These are phyloP conservation scores for Urocynchramus pylzowi DNA, from an alignment of 2,113 vertebrate species.

Conservation along the genomic window DNA sequence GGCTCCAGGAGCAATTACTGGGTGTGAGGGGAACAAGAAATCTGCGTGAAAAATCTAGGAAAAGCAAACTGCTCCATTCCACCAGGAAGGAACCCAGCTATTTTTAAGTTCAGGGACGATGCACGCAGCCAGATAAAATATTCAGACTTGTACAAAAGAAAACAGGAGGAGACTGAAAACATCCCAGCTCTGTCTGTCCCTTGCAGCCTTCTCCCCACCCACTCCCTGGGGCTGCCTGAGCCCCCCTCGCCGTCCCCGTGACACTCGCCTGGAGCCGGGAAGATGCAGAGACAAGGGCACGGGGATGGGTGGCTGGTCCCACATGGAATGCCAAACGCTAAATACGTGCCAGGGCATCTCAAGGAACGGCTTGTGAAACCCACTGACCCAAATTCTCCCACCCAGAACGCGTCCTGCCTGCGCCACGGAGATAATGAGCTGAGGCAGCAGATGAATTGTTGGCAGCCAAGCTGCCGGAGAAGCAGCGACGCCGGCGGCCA, in stretches of 20 bases:
- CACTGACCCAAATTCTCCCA: not conserved
- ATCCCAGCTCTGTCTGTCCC: not conserved
- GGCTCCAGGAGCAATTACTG: not conserved
- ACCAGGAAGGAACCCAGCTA: not conserved
- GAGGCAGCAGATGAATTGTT: not conserved
- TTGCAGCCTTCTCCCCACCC: not conserved
- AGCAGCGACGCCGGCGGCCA: not conserved
- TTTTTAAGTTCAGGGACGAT: slow-evolving; percentile 29
- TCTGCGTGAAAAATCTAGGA: not conserved
- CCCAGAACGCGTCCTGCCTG: not conserved
- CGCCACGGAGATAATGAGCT: not conserved
- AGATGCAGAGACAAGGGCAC: rapidly evolving
- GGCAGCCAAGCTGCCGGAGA: not conserved
- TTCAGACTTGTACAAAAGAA: slow-evolving; percentile 3
- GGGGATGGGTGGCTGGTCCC: not conserved
- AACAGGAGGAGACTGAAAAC: not conserved
- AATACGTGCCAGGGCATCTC: not conserved
- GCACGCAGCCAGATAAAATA: slow-evolving; percentile 16
- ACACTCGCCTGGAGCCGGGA: not conserved
- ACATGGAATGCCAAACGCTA: not conserved
- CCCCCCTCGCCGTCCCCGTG: rapidly evolving
- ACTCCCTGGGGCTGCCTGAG: not conserved
- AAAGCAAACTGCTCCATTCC: slow-evolving; percentile 4
- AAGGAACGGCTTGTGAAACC: not conserved
- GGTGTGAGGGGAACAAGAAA: not conserved